These are phyloP conservation scores for Danaus melanippus DNA, from an alignment of 1,140 invertebrate species.

Conservation along the genomic window DNA sequence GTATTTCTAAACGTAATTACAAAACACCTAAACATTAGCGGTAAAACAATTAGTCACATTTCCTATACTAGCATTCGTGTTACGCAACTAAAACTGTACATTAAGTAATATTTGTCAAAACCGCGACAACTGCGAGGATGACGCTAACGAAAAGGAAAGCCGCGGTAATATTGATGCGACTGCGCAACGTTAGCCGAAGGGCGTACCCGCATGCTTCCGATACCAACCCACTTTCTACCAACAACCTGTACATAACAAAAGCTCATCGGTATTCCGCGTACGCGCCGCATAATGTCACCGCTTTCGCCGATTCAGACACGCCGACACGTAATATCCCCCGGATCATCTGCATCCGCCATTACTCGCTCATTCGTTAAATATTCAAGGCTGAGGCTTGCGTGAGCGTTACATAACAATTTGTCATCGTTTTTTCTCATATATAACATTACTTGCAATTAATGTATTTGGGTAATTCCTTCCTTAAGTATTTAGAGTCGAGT, in stretches of 20 bases:
- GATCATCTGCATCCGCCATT: constrained; percentile 41
- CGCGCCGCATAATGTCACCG: constrained; percentile 40
- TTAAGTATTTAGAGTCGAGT: no score
- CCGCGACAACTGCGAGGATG: constrained; percentile 28
- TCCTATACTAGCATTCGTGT: not conserved
- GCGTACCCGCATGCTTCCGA: constrained; percentile 52
- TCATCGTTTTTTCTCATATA: no score
- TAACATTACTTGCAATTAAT: no score
- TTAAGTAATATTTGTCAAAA: constrained; percentile 54
- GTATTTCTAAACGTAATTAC: no score
- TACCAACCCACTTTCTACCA: constrained; percentile 55
- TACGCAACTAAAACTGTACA: not conserved
- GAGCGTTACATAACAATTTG: constrained; percentile 23
- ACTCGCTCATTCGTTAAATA: constrained; percentile 14
- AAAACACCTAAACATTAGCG: no score
- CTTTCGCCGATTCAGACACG: constrained; percentile 45
- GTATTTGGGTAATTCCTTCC: no score
- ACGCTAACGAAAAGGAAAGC: constrained; percentile 65
- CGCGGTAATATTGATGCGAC: constrained; percentile 57
- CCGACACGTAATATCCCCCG: constrained; percentile 29
- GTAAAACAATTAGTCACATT: no score
- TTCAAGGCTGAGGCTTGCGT: constrained; percentile 39
- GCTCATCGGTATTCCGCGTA: constrained; percentile 62
- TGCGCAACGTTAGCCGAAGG: constrained; percentile 65
- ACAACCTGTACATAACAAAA: constrained; percentile 41